phyloP scores from a whole-genome alignment of 2,113 vertebrate genomes.

The Aleadryas rufinucha region DNA sequence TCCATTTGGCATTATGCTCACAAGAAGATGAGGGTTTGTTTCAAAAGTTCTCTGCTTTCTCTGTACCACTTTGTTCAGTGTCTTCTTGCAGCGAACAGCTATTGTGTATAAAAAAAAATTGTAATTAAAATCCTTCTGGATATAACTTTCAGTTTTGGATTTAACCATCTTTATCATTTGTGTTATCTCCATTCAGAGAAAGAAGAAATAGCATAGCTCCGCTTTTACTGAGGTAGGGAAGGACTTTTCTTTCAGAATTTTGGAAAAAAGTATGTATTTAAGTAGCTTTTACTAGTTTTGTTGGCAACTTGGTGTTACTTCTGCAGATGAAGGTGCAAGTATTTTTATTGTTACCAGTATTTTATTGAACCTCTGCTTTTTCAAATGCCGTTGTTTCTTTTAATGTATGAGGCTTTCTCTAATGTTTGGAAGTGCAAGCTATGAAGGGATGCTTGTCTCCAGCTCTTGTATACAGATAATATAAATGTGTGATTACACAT shows the following conservation, averaged over 20 bases:
- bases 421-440: neutral
- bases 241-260: neutral
- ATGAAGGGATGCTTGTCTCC: neutral
- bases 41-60: neutral
- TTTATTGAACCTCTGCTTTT: neutral
- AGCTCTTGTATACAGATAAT: neutral
- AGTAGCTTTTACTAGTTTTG: neutral
- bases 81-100: neutral
- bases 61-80: neutral
- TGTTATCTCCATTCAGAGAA: neutral
- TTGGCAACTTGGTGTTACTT: neutral
- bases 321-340: neutral
- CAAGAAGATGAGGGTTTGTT: neutral
- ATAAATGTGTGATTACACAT: neutral
- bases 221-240: neutral
- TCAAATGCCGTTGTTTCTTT: neutral
- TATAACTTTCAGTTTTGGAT: neutral
- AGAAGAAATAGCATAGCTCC: fast-evolving
- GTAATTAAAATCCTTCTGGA: neutral
- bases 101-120: neutral
- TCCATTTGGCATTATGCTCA: neutral
- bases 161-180: neutral
- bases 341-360: neutral
- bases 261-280: neutral
- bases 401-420: neutral